Evolutionary conservation across 2,888 invertebrate species (phyloP).

Genomic region (Barypeithes pellucidus): DNA sequence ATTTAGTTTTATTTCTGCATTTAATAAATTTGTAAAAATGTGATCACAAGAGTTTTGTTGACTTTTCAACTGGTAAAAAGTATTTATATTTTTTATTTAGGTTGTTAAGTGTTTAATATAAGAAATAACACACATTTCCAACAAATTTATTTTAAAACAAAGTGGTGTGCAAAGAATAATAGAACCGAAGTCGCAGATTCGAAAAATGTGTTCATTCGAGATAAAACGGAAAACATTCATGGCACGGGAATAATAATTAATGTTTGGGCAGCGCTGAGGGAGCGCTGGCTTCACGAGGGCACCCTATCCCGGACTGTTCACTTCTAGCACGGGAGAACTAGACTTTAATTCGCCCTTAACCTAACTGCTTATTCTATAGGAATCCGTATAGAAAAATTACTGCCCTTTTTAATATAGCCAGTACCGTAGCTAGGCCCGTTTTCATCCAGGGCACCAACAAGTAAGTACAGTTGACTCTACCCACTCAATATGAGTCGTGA

Average conservation of each 20-base stretch:
- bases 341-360: constrained; percentile 14
- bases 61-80: background rate
- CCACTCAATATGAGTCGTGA: too few species aligned
- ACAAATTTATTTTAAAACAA: constrained; percentile 42
- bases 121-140: background rate
- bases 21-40: too few species aligned
- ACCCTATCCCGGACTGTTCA: constrained; percentile 34
- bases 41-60: too few species aligned
- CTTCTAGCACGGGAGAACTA: constrained; percentile 31
- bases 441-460: too few species aligned
- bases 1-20: too few species aligned
- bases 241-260: constrained; percentile 68
- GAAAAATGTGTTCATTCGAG: constrained; percentile 65
- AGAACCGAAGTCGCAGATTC: constrained; percentile 47
- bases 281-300: constrained; percentile 45
- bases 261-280: constrained; percentile 59
- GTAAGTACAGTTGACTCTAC: too few species aligned
- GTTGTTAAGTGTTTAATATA: background rate
- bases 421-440: too few species aligned
- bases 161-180: constrained; percentile 46
- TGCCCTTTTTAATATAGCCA: too few species aligned
- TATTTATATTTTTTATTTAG: background rate
- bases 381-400: too few species aligned
- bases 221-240: constrained; percentile 67
- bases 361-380: too few species aligned